Conservation (phyloP, 1,140 invertebrate genomes). For the Drosophila subobscura region DNA sequence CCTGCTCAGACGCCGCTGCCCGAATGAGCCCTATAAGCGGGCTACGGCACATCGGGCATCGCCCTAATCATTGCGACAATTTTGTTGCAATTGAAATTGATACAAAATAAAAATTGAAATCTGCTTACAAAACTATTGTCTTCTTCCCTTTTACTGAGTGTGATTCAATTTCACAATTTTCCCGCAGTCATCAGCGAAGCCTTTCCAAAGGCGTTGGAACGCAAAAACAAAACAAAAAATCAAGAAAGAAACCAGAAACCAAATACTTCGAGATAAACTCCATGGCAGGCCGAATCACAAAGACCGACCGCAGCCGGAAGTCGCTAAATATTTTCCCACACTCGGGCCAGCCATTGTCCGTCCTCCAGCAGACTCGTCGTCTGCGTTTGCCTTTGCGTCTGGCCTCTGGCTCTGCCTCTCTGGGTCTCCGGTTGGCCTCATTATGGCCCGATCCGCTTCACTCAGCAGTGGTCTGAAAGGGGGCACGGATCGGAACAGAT, state of each 20-base stretch:
- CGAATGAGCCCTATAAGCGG: conserved; percentile 24
- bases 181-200: conserved; percentile 34
- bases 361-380: conserved; percentile 6
- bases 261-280: conserved; percentile 43
- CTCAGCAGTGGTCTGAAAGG: background rate
- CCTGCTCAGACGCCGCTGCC: conserved; percentile 6
- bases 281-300: conserved; percentile 32
- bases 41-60: conserved; percentile 29
- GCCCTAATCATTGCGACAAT: background rate
- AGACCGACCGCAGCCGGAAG: conserved; percentile 71
- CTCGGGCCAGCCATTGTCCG: conserved; percentile 31
- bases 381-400: conserved; percentile 8
- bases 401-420: conserved; percentile 8
- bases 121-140: background rate
- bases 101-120: conserved; percentile 24
- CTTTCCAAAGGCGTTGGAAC: conserved; percentile 48
- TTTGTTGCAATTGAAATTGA: conserved; percentile 8
- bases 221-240: conserved; percentile 26
- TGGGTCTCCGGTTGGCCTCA: conserved; percentile 58
- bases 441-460: conserved; percentile 48
- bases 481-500: background rate
- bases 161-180: conserved; percentile 13
- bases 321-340: conserved; percentile 79
- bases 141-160: conserved; percentile 4
- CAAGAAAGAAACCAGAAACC: conserved; percentile 28